These are phyloP conservation scores for Punctoribates punctum DNA, from an alignment of 2,888 invertebrate species.

Conservation along the genomic window DNA sequence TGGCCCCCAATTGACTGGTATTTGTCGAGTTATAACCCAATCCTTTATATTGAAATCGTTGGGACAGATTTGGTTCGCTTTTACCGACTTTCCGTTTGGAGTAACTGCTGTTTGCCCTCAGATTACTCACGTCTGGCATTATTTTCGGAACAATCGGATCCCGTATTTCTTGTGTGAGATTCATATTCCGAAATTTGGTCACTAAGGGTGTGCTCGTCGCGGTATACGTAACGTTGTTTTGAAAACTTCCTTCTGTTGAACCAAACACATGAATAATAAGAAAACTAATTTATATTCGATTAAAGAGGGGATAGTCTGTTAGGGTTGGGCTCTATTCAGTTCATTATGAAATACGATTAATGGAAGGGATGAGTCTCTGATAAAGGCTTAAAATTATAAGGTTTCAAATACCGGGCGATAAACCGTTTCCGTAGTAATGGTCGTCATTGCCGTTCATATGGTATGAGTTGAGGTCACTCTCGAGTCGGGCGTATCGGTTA, in stretches of 20 bases:
- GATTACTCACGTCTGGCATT: conserved; percentile 21
- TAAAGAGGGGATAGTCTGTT: no score
- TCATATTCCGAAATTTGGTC: neutral
- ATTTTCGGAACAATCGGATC: neutral
- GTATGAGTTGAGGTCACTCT: no score
- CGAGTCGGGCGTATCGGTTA: neutral
- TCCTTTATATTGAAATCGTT: neutral
- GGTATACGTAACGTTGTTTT: no score
- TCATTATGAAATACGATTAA: no score
- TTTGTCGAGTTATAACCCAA: neutral
- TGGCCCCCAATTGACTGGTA: neutral
- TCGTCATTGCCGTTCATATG: neutral
- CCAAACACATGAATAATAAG: no score
- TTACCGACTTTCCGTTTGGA: neutral
- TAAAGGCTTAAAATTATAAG: no score
- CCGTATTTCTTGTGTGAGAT: neutral
- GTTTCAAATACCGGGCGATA: neutral
- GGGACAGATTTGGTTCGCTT: conserved; percentile 35
- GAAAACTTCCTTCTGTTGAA: no score
- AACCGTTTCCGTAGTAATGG: neutral
- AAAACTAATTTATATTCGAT: no score
- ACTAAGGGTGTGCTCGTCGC: conserved; percentile 17
- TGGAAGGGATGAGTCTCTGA: no score
- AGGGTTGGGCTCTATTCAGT: no score
- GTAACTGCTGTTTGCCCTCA: conserved; percentile 19